Base-by-base conservation (phyloP, 2,113 vertebrate species). In the Ornithorhynchus anatinus region DNA sequence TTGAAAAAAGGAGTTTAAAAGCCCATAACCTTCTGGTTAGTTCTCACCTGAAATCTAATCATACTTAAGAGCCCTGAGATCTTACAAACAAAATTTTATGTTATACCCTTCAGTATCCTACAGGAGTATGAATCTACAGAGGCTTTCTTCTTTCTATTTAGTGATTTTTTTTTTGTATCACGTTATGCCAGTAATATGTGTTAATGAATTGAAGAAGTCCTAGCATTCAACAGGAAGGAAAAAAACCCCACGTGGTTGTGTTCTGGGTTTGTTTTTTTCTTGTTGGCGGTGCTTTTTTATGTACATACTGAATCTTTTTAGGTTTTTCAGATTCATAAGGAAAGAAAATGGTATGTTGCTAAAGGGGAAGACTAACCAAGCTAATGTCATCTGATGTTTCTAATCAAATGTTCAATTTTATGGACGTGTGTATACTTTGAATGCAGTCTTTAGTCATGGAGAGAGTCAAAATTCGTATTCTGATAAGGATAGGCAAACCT, bases 381-480 rank as follows among this genome's bases (percentile, higher is more conserved):
- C 35, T 68, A 80, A 54, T 82, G 70, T 73, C 69, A 61, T 77
- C 77, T 60, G 56, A 69, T 68, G 8, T 85, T 72, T 67, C 77
- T 67, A 79, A 81, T 79, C 39, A 52, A 78, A 72, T 68, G 22
- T 70, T 77, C 17, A 14, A 56, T 82, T 58, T 48, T 82, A 39
- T 65, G 37, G 57, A 36, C 17, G 27, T 50, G 32, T 78, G 38
- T 79, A 53, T 40, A 37, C 22, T 75, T 77, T 70, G 69, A 72
- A 5, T 68, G 79, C 42, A 15, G 5, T 58, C 69, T 58, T 81
- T 72, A 44, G 79, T 59, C 8, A 4, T 27, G 61, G 52, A 75
- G 15, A 81, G 80, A 58, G 86, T 90, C 76, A 86, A 69, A 82
- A 90, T 90, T 91, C 77, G 15, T 90, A 85, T 91, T 91, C 88